These are phyloP conservation scores for Phalacrocorax brasilianus DNA, from an alignment of 2,113 vertebrate genomes.

Conservation along the genomic window DNA sequence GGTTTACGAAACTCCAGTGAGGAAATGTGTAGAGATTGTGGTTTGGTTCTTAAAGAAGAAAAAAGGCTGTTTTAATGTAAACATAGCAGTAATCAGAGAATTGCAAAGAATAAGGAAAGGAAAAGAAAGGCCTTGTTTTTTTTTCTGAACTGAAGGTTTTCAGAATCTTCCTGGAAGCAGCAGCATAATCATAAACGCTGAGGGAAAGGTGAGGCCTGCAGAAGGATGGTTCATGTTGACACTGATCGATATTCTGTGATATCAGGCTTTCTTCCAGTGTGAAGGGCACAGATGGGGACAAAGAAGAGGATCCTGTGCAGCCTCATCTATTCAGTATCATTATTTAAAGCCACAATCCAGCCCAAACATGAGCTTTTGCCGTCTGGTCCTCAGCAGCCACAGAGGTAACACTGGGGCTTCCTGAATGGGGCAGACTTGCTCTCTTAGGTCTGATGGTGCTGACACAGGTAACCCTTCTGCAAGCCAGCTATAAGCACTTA, in stretches of 20 bases:
- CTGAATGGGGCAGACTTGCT: background rate
- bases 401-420: background rate
- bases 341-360: background rate
- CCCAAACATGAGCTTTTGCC: background rate
- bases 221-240: background rate
- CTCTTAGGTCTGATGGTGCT: background rate
- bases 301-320: background rate
- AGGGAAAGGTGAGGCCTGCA: conserved; percentile 5
- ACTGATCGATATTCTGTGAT: background rate
- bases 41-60: background rate
- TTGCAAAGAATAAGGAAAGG: background rate
- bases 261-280: conserved; percentile 9
- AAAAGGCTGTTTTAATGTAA: background rate
- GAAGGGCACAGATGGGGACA: conserved; percentile 3
- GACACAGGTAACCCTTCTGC: background rate
- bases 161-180: conserved; percentile 6
- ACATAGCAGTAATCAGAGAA: background rate
- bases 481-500: background rate
- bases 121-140: background rate
- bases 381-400: background rate
- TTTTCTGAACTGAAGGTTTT: background rate
- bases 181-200: background rate
- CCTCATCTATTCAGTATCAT: background rate
- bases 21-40: background rate
- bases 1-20: background rate